Conservation (phyloP, 2,888 invertebrate species). For the Lampropteryx suffumata region DNA sequence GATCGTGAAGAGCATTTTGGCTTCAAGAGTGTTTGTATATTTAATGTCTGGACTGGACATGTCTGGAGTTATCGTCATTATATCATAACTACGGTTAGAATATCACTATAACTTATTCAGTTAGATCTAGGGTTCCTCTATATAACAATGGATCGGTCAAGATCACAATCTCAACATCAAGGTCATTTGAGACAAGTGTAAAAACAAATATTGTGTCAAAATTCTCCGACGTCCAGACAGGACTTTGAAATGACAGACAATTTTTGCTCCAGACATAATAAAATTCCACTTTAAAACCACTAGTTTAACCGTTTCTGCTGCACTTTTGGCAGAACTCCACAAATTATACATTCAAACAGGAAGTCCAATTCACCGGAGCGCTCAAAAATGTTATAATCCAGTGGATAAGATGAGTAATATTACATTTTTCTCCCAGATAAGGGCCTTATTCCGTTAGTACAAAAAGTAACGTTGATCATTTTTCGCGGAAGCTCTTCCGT, state of each 20-base stretch:
- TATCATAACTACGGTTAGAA: too few species aligned
- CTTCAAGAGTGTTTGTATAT: too few species aligned
- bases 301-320: slow-evolving; percentile 24
- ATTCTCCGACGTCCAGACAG: slow-evolving; percentile 20
- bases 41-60: too few species aligned
- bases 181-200: background rate
- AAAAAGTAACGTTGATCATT: slow-evolving; percentile 51
- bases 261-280: slow-evolving; percentile 28
- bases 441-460: slow-evolving; percentile 49
- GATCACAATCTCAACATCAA: background rate
- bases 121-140: too few species aligned
- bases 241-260: slow-evolving; percentile 23
- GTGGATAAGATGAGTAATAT: slow-evolving; percentile 53
- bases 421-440: slow-evolving; percentile 50
- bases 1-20: slow-evolving; percentile 3
- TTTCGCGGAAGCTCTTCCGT: slow-evolving; percentile 53
- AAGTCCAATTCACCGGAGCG: slow-evolving; percentile 47
- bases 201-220: slow-evolving; percentile 8
- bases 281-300: slow-evolving; percentile 19
- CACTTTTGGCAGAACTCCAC: slow-evolving; percentile 58
- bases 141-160: too few species aligned
- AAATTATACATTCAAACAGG: slow-evolving; percentile 45
- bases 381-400: slow-evolving; percentile 43
- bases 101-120: too few species aligned
- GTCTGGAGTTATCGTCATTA: too few species aligned